Conservation (phyloP, 2,113 vertebrate genomes). For the Aix galericulata region DNA sequence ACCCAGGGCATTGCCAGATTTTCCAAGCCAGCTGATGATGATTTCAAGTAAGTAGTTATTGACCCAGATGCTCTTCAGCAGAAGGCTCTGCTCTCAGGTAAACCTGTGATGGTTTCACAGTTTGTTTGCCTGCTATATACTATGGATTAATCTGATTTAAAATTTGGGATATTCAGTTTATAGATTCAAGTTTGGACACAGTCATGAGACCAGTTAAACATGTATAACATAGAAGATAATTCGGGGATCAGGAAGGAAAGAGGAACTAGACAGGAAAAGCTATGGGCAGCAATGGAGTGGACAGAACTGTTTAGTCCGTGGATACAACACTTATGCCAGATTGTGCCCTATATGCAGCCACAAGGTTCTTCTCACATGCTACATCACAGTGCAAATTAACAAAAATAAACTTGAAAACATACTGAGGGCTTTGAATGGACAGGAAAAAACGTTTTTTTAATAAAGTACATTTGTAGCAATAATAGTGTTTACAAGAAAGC, state of each 20-base stretch:
- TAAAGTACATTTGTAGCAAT: background rate
- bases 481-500: background rate
- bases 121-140: background rate
- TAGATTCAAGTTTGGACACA: background rate
- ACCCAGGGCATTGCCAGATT: background rate
- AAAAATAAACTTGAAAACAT: background rate
- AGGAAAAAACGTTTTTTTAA: background rate
- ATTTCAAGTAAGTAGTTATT: background rate
- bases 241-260: background rate
- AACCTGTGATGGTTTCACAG: background rate
- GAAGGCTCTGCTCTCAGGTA: background rate
- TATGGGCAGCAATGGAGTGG: background rate
- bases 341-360: background rate
- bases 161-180: fast-evolving
- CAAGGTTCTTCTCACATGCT: background rate
- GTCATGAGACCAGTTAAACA: background rate
- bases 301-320: background rate
- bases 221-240: background rate
- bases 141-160: background rate
- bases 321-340: background rate
- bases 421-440: background rate
- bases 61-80: background rate
- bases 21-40: background rate
- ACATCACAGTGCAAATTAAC: background rate
- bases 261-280: background rate